Conservation (phyloP, 2,797 vertebrate species). For the Loris lydekkerianus region DNA sequence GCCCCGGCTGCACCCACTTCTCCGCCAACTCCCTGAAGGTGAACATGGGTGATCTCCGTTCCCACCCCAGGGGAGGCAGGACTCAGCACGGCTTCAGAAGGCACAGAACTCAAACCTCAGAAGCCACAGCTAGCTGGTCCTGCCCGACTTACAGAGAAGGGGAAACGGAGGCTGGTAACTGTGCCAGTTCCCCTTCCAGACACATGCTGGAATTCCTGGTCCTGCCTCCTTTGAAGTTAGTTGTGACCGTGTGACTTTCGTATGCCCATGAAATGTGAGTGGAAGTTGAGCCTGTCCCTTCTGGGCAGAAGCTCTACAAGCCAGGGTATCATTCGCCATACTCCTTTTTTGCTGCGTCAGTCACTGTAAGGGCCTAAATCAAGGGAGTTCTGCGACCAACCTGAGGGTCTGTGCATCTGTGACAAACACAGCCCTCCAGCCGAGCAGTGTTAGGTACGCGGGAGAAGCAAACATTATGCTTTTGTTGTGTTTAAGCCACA, state of each 20-base stretch:
- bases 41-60: not conserved
- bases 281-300: not conserved
- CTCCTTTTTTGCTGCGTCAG: no score
- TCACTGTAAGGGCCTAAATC: accelerated
- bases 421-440: not conserved
- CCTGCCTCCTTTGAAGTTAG: not conserved
- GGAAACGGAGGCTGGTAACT: not conserved
- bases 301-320: accelerated
- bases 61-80: accelerated
- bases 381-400: accelerated
- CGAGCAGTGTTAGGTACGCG: accelerated
- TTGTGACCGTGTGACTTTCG: not conserved
- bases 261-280: accelerated
- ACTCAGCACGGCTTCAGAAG: accelerated
- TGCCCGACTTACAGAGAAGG: not conserved
- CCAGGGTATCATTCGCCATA: accelerated
- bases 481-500: accelerated
- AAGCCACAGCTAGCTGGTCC: not conserved
- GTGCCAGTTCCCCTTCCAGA: not conserved
- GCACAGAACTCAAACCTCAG: not conserved
- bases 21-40: not conserved
- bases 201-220: accelerated
- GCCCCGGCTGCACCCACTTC: not conserved
- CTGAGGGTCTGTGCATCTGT: accelerated
- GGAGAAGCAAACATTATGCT: not conserved